Base-by-base conservation (phyloP, 2,888 invertebrate genomes). In the Caenorhabditis drosophilae region DNA sequence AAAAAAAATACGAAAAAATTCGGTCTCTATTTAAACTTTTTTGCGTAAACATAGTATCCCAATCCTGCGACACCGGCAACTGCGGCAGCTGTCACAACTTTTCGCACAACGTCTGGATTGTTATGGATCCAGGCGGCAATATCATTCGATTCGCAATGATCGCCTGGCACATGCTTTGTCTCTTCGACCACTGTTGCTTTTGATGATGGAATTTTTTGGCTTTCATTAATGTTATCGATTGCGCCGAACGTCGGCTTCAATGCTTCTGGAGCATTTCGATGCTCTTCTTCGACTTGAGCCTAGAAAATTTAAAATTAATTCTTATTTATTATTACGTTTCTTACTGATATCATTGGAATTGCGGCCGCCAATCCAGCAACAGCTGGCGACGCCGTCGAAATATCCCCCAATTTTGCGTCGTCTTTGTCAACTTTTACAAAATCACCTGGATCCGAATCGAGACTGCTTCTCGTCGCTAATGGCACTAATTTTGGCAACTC, bases 1-100 rank as follows among this genome's bases (percentile, higher is more conserved):
- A n/a, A n/a, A n/a, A n/a, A n/a, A n/a, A n/a, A n/a, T n/a, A n/a
- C n/a, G n/a, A n/a, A n/a, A n/a, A n/a, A n/a, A n/a, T n/a, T n/a
- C n/a, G n/a, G n/a, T n/a, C n/a, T n/a, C 12, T 31, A 31, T 12
- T 31, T 31, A 44, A 59, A 59, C 35, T 59, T 59, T 31, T 53
- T 59, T 11, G 57, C 49, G 46, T 69, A 69, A n/a, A 69, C 57
- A 48, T 64, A 69, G 51, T 61, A 69, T 27, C 64, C 69, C 22
- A 69, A 48, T 40, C 69, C 69, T 22, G 61, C 69, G 26, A 69
- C 55, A 41, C 64, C 61, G 12, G 64, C 69, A 22, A 58, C 69
- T 25, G 69, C 64, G 4, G 69, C 64, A 1, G 45, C 69, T 0
- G 61, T 46, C 1, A 58, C 64, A 35, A 69, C 61, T 20, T 66